Evolutionary conservation across 35 echinoderm and acorn worm species (phyloP).

Genomic region (Strongylocentrotus purpuratus): DNA sequence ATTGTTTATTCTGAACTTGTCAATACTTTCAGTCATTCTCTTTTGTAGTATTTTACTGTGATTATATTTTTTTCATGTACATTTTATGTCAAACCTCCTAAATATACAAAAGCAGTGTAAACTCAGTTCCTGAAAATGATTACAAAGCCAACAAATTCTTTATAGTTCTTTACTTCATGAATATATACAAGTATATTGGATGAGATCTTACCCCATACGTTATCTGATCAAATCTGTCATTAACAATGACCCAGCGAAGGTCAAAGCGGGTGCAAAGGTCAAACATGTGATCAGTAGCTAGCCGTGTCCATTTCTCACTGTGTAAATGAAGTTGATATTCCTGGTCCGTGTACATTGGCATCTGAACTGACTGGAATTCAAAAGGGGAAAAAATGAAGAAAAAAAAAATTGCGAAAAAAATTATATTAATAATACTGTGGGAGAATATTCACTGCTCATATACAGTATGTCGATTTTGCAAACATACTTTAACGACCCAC

Average conservation of each 20-base stretch:
- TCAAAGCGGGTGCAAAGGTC: slow-evolving; percentile 92
- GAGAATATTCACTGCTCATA: not conserved
- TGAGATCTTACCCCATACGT: slow-evolving; percentile 81
- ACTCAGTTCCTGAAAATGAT: too few relatives aligned
- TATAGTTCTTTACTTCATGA: too few relatives aligned
- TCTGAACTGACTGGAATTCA: slow-evolving; percentile 66
- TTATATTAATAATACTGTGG: not conserved
- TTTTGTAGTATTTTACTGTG: too few relatives aligned
- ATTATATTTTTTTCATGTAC: too few relatives aligned
- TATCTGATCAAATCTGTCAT: slow-evolving; percentile 88
- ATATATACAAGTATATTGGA: too few relatives aligned
- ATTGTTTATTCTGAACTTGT: too few relatives aligned
- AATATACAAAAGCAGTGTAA: too few relatives aligned
- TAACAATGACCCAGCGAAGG: slow-evolving; percentile 86
- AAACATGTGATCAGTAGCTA: slow-evolving; percentile 97
- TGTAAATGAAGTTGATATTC: slow-evolving; percentile 96
- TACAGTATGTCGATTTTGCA: too few relatives aligned
- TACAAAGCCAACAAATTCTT: too few relatives aligned
- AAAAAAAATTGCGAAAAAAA: not conserved
- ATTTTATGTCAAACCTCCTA: too few relatives aligned
- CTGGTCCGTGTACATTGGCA: slow-evolving; percentile 93
- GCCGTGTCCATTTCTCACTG: slow-evolving; percentile 92
- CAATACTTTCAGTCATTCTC: too few relatives aligned
- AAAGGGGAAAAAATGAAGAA: not conserved
- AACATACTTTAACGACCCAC: too few relatives aligned